Evolutionary conservation across 2,113 vertebrate species (phyloP).

Genomic region (Scomber scombrus): DNA sequence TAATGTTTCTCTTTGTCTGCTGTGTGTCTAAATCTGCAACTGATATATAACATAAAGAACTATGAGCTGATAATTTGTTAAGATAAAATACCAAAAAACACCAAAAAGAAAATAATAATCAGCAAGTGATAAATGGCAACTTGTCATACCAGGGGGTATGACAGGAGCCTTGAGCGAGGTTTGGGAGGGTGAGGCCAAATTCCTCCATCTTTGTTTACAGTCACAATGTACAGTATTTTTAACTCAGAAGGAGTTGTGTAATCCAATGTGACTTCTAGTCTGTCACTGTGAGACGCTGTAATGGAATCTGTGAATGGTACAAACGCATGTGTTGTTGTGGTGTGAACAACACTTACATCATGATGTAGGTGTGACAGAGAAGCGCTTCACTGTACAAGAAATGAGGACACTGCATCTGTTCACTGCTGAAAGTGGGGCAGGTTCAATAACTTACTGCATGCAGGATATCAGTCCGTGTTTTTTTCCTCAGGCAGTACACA

Average conservation of each 20-base stretch:
- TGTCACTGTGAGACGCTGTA: conserved; percentile 51
- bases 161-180: not conserved
- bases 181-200: conserved; percentile 19
- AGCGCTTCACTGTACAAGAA: conserved; percentile 44
- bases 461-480: not conserved
- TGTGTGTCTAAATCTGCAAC: no score
- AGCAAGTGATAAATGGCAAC: no score
- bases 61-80: no score
- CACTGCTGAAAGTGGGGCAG: conserved; percentile 55
- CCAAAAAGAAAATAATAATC: no score
- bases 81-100: no score
- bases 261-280: conserved; percentile 56
- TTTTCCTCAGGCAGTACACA: conserved; percentile 8
- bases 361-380: conserved; percentile 71
- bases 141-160: not conserved
- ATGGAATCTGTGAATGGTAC: conserved; percentile 70
- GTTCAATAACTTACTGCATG: conserved; percentile 27
- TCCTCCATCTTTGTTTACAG: conserved; percentile 31
- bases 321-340: conserved; percentile 69
- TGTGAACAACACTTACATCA: conserved; percentile 79
- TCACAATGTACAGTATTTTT: conserved; percentile 32
- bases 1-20: no score
- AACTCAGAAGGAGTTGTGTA: conserved; percentile 41
- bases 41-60: no score
- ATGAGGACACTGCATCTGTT: conserved; percentile 64